phyloP scores from a whole-genome alignment of 64 coral and sea anemone species.

The Acropora tenuis region DNA sequence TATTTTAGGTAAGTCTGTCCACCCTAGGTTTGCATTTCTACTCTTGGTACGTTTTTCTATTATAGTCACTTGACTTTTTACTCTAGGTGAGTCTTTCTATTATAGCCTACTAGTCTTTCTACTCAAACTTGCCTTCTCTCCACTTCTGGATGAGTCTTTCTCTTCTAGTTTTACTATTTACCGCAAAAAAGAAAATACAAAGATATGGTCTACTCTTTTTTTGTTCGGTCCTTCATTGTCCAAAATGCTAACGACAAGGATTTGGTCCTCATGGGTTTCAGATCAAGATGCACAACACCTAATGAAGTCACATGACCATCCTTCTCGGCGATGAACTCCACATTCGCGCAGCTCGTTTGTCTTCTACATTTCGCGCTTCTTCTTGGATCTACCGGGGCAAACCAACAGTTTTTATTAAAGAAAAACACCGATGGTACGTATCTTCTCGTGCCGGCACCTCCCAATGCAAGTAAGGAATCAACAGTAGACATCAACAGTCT shows the following conservation, averaged over 20 bases:
- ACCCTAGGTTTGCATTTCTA: too few relatives aligned
- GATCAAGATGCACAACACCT: not conserved
- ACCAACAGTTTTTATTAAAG: constrained; percentile 56
- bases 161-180: too few relatives aligned
- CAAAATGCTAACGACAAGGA: not conserved
- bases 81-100: too few relatives aligned
- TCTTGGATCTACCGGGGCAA: not conserved
- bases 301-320: not conserved
- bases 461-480: constrained; percentile 30
- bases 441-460: constrained; percentile 53
- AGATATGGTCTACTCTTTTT: not conserved
- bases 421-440: constrained; percentile 61
- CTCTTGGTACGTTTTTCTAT: too few relatives aligned
- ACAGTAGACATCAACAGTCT: constrained; percentile 73
- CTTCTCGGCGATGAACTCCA: not conserved
- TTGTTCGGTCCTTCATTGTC: not conserved
- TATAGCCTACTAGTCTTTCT: too few relatives aligned
- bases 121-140: too few relatives aligned
- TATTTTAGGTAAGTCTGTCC: too few relatives aligned
- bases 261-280: not conserved
- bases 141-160: too few relatives aligned
- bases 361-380: not conserved
- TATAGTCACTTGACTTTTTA: too few relatives aligned
- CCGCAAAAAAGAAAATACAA: too few relatives aligned
- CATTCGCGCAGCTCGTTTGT: not conserved